Evolutionary conservation across 2,113 vertebrate genomes (phyloP), one percentile per base, ranked within the genome.

Genomic region (Vulpes ferrilata): DNA sequence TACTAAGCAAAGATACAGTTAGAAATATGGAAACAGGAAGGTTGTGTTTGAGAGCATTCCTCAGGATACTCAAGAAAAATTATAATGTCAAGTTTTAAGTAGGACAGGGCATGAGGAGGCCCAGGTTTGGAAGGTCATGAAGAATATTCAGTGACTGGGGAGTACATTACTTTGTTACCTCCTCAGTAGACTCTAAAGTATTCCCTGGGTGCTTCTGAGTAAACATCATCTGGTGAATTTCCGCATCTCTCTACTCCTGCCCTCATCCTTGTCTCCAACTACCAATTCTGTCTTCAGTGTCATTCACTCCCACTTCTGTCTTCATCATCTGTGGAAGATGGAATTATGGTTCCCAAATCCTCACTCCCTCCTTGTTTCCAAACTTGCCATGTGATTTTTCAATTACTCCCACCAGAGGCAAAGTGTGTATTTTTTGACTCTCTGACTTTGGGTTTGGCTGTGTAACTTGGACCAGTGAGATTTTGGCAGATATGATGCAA

Each of bases 161-260:
- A 57, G 0, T 10, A n/a, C 6, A 3, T 7, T 27, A 17, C 7
- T 30, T 71, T 16, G 7, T 76, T 2, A 23, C 11, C 35, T 55
- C 53, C 11, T 16, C 8, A 65, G 27, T 59, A 60, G 19, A 89
- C 7, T 4, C 22, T 79, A 64, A 15, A 90, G 32, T 48, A 27
- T 3, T 27, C 3, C 3, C 1, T 55, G 15, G 17, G 17, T 17
- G 0, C 13, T 27, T 64, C 11, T 38, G 27, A 2, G 3, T 30
- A n/a, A 32, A 8, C 6, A 35, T 5, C 2, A 25, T 7, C 32
- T 55, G 65, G 23, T 60, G 27, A 76, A 13, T 23, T 65, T 43
- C 23, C 19, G 7, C 32, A 51, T 83, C n/a, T 95, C 60, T 30
- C 19, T 71, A 7, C 16, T 64, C 30, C 32, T 83, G 17, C 15